Evolutionary conservation across 2,888 invertebrate genomes (phyloP), one percentile per base, ranked within the genome.

Genomic region (Sphaeridia pumilis): DNA sequence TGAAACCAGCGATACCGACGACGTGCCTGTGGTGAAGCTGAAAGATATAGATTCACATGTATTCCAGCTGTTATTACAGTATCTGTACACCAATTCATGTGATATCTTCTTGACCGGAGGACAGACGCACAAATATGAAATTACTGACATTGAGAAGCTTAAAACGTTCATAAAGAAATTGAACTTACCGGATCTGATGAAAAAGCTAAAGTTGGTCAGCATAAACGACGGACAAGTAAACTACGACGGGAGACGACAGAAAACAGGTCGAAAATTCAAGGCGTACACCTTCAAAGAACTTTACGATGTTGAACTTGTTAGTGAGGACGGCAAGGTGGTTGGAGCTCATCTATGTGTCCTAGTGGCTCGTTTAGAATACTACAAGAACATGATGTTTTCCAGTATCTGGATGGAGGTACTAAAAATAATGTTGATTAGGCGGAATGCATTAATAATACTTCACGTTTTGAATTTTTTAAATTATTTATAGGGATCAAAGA

Each of bases 311-410:
- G 73, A 72, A 38, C 78, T 84, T 27, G 73, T 76, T 34, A 76
- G 71, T 38, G 68, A 68, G 31, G 73, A 73, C 61, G 70, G 68
- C 21, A 60, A 59, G n/a, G 59, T 66, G 41, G 69, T 86, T 22
- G 69, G 74, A 1, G 87, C 85, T 0, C 89, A 90, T 68, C 83
- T 82, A 67, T 89, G 87, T 67, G 73, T 90, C n/a, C 70, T 90
- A 20, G 80, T 82, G 0, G 82, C 86, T 0, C 72, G 87, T 28
- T 72, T 85, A n/a, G 87, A 89, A 59, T 90, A 89, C 70, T 90
- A 90, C 69, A 78, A 80, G 56, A 82, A 82, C 65, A 85, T 90
- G 84, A 54, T 61, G 28, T 82, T 89, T 65, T 78, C 80, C 66
- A 78, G 80, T 65, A 78, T 82, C 41, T 89, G 88, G 88, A 74